Conservation (phyloP, 1,140 invertebrate species). For the Drosophila grimshawi region DNA sequence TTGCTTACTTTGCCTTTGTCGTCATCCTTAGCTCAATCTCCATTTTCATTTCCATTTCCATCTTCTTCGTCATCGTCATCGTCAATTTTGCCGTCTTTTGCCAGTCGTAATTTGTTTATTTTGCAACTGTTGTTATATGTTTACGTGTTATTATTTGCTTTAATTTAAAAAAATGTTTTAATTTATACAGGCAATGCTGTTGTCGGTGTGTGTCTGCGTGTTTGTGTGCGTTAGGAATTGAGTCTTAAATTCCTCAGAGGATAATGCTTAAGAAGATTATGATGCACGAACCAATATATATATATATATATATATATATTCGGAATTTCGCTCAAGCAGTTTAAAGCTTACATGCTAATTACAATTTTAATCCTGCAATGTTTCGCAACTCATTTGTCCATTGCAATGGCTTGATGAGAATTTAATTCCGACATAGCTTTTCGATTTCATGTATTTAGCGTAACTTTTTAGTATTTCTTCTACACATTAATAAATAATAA, state of each 20-base stretch:
- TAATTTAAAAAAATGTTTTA: slow-evolving; percentile 75
- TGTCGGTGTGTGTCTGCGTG: not conserved
- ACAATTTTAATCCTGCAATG: not conserved
- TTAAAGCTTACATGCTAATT: slow-evolving; percentile 22
- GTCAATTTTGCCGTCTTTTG: slow-evolving; percentile 28
- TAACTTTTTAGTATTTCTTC: no score
- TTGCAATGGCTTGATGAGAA: not conserved
- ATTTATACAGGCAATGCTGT: slow-evolving; percentile 34
- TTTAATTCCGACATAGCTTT: not conserved
- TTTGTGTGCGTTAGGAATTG: not conserved
- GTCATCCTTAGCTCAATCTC: not conserved
- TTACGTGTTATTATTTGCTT: slow-evolving; percentile 56
- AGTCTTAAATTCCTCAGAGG: slow-evolving; percentile 23
- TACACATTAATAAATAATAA: no score
- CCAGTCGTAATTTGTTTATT: slow-evolving; percentile 66
- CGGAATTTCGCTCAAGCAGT: not conserved
- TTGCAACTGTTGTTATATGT: slow-evolving; percentile 51
- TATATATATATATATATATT: not conserved
- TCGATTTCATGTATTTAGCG: no score
- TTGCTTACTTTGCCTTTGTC: slow-evolving; percentile 31
- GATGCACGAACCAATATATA: slow-evolving; percentile 2
- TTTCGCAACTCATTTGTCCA: no score
- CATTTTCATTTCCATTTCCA: slow-evolving; percentile 9
- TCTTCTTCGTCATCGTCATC: slow-evolving; percentile 18
- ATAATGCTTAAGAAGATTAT: slow-evolving; percentile 37